Conservation (phyloP, 2,797 vertebrate species). For the Nyctibius grandis region DNA sequence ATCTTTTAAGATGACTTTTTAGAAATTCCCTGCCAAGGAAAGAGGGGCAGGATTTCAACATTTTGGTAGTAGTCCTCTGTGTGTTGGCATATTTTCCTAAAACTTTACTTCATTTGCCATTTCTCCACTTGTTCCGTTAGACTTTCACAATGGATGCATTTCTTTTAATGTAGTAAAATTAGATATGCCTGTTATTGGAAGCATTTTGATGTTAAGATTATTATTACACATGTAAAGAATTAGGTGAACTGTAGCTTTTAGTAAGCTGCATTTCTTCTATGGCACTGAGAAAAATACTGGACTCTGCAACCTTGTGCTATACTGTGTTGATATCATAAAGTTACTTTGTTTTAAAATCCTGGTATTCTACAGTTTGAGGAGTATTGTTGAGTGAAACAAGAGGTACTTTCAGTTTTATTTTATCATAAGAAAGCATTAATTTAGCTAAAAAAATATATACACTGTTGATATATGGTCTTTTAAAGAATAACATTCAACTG, state of each 20-base stretch:
- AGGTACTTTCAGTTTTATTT: neutral
- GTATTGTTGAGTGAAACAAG: constrained; percentile 10
- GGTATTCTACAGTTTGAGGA: neutral
- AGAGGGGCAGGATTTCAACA: neutral
- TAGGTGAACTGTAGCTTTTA: neutral
- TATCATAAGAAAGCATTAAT: constrained; percentile 18
- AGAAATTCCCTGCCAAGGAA: neutral
- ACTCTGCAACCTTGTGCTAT: neutral
- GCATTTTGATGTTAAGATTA: neutral
- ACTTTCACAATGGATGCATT: neutral
- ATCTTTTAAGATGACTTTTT: neutral
- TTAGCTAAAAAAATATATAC: neutral
- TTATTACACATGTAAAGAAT: neutral
- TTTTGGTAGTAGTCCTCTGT: neutral
- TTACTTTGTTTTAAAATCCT: neutral
- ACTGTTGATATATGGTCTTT: neutral
- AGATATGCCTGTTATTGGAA: neutral
- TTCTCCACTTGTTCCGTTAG: neutral
- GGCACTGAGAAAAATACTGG: neutral
- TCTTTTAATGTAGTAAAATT: neutral
- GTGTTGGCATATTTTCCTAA: neutral
- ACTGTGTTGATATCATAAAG: neutral
- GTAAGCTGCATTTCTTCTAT: neutral
- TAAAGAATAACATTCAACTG: neutral
- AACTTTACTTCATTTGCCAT: neutral